These are phyloP conservation scores for Monodelphis domestica DNA, from an alignment of 2,797 vertebrate species.

Conservation along the genomic window DNA sequence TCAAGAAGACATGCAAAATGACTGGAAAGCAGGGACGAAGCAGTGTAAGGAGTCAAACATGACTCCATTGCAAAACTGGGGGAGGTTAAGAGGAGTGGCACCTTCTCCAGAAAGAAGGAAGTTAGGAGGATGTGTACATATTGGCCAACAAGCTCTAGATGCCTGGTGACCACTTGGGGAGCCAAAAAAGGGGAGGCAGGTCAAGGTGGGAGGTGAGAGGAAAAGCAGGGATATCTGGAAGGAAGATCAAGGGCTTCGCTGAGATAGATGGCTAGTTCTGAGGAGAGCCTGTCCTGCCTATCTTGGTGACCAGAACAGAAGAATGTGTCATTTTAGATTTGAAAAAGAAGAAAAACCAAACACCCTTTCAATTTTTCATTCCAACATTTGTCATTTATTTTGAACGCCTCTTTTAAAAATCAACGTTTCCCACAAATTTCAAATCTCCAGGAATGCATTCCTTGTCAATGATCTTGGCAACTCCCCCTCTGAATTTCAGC, in stretches of 20 bases:
- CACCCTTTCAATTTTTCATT: not conserved
- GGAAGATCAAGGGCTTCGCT: not conserved
- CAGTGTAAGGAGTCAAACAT: not conserved
- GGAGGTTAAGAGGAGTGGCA: not conserved
- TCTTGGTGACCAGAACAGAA: not conserved
- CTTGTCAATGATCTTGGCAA: slow-evolving; percentile 26
- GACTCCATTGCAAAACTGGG: not conserved
- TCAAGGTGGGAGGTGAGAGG: not conserved
- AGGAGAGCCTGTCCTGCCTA: not conserved
- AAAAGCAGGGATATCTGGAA: not conserved
- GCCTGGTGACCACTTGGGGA: not conserved
- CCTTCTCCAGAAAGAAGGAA: not conserved
- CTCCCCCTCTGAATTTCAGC: not conserved
- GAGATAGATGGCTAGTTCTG: not conserved
- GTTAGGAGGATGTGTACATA: not conserved
- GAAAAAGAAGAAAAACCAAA: not conserved
- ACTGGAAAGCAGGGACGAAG: not conserved
- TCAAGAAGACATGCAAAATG: not conserved
- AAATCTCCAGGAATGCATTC: not conserved
- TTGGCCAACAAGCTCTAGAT: not conserved
- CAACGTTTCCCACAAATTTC: not conserved
- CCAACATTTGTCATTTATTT: not conserved
- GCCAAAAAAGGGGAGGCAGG: not conserved
- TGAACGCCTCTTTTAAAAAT: not conserved
- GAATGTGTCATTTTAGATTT: not conserved